These are phyloP conservation scores for Drosophila aldrichi DNA, from an alignment of 2,888 invertebrate species.

Conservation along the genomic window DNA sequence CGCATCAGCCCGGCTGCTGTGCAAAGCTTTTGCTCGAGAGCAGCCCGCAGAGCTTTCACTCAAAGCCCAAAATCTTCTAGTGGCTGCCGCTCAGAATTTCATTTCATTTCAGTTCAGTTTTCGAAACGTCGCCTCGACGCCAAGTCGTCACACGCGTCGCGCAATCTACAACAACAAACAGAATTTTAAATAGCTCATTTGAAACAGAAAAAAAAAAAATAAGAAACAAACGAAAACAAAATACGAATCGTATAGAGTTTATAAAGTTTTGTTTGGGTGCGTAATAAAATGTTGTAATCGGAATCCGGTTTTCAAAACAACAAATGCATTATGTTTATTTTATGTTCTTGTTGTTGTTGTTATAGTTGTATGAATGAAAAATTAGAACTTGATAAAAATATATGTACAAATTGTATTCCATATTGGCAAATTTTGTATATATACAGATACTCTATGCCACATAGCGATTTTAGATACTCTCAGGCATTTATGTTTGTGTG, in stretches of 20 bases:
- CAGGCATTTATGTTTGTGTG: neutral
- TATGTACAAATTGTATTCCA: constrained; percentile 49
- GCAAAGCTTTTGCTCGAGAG: constrained; percentile 51
- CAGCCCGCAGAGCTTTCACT: constrained; percentile 61
- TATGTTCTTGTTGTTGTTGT: neutral
- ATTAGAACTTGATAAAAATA: constrained; percentile 68
- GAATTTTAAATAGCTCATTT: constrained; percentile 12
- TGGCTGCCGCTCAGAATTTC: constrained; percentile 58
- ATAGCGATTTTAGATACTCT: constrained; percentile 34
- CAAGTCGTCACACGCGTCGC: constrained; percentile 43
- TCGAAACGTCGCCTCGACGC: constrained; percentile 60
- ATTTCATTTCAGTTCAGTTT: constrained; percentile 64
- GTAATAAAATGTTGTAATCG: constrained; percentile 52
- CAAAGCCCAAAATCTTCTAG: constrained; percentile 44
- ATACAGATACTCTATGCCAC: constrained; percentile 5
- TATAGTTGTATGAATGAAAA: constrained; percentile 18
- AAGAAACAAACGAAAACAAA: constrained; percentile 5
- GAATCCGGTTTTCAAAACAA: constrained; percentile 45
- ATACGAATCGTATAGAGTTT: constrained; percentile 28
- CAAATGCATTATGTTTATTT: constrained; percentile 42
- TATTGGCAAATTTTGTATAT: constrained; percentile 38
- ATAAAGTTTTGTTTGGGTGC: constrained; percentile 57
- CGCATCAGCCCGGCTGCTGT: constrained; percentile 62
- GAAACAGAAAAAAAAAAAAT: constrained; percentile 19
- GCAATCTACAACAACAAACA: constrained; percentile 6